Evolutionary conservation across 2,797 vertebrate genomes (phyloP), one percentile per base, ranked within the genome.

Genomic region (Tiaroga cobitis): DNA sequence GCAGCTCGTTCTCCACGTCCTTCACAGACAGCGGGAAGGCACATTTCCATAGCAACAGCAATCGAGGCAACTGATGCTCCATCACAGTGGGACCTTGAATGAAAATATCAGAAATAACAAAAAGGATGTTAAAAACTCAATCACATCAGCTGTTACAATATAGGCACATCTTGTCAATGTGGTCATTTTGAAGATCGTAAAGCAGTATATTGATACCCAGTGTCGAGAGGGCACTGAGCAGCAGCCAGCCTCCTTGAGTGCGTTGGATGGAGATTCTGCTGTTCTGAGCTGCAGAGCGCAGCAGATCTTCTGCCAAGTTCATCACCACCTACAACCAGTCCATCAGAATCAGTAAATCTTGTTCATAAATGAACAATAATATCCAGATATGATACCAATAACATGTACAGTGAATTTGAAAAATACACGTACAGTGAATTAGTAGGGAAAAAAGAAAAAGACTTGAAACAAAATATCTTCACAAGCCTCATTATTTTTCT

Each of bases 221-320:
- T 0, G 97, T 97, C 94, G 96, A 95, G 87, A 98, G 93, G 7
- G 97, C 93, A 59, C 95, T 94, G 85, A 98, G 89, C 86, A 99
- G 92, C 65, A 98, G 93, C 97, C 97, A 99, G 80, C 97, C 97
- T 49, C 96, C 96, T 91, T 97, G 97, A 15, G 95, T 96, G 85
- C 97, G 94, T 85, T 97, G 97, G 78, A 96, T 85, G 29, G 97
- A 97, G 88, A 97, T 90, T 2, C 94, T 96, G 90, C 97, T 98
- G 91, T 95, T 98, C 90, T 98, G 97, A 88, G 95, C 90, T 69
- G 98, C 97, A 72, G 96, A 97, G 84, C 97, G 96, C 82, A 99
- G 91, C 73, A 98, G 92, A 87, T 97, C 97, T 72, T 99, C 97
- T 61, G 97, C 97, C 90, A 97, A 91, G 26, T 79, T 86, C 94